phyloP scores from a whole-genome alignment of 2,888 invertebrate species.

The Kuschelorhynchus macadamiae region DNA sequence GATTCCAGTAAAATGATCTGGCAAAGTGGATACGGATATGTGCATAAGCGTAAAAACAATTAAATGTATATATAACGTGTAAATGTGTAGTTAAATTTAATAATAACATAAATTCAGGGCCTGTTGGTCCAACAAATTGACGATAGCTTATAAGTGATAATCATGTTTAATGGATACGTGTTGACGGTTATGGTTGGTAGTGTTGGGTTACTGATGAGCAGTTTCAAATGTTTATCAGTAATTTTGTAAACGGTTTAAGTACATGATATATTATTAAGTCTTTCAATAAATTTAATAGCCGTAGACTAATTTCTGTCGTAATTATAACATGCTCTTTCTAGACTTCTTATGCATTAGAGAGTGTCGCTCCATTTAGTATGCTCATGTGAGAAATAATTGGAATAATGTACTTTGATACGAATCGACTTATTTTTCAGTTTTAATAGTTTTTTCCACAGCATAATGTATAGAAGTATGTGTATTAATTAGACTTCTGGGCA shows the following conservation, averaged over 20 bases:
- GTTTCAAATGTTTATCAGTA: slow-evolving; percentile 25
- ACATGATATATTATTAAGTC: too few species aligned
- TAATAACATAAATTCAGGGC: slow-evolving; percentile 38
- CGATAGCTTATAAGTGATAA: slow-evolving; percentile 32
- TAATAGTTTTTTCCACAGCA: too few species aligned
- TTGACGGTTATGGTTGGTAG: slow-evolving; percentile 36
- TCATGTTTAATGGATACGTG: slow-evolving; percentile 38
- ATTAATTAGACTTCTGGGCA: too few species aligned
- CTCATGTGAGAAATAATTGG: too few species aligned
- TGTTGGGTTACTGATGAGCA: slow-evolving; percentile 34
- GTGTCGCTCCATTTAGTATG: too few species aligned
- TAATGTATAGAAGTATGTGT: too few species aligned
- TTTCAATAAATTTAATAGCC: too few species aligned
- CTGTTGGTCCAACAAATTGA: slow-evolving; percentile 43
- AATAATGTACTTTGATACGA: too few species aligned
- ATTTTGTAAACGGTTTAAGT: background rate
- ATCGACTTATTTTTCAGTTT: too few species aligned
- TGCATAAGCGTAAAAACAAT: slow-evolving; percentile 41
- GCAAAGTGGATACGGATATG: slow-evolving; percentile 29
- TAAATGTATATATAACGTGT: slow-evolving; percentile 48
- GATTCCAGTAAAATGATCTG: slow-evolving; percentile 44
- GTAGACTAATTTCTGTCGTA: too few species aligned
- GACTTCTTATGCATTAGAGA: too few species aligned
- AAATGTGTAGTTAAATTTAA: slow-evolving; percentile 41
- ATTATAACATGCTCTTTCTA: too few species aligned